Evolutionary conservation across 2,888 invertebrate genomes (phyloP).

Genomic region (Sphaeridia pumilis): DNA sequence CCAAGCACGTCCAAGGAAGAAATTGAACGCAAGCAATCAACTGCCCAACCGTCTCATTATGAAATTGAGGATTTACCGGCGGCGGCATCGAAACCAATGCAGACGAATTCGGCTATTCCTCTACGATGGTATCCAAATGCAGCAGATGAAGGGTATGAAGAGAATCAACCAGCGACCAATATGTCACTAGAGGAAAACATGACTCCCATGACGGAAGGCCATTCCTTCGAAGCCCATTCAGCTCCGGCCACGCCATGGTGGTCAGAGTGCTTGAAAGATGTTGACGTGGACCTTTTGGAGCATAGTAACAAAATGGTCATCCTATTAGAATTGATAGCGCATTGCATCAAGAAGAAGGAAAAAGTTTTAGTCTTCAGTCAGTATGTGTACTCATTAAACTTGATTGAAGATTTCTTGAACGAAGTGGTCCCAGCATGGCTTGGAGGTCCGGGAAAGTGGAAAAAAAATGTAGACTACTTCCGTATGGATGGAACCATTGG

Average conservation of each 20-base stretch:
- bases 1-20: neutral
- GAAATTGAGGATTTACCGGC: neutral
- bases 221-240: neutral
- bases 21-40: neutral
- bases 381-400: slow-evolving; percentile 77
- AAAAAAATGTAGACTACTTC: slow-evolving; percentile 70
- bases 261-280: neutral
- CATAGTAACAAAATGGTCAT: slow-evolving; percentile 69
- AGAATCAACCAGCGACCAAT: neutral
- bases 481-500: slow-evolving; percentile 83
- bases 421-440: slow-evolving; percentile 48
- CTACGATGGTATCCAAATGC: neutral
- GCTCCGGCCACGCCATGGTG: neutral
- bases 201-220: neutral
- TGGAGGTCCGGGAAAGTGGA: slow-evolving; percentile 46
- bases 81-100: neutral
- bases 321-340: slow-evolving; percentile 73
- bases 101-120: neutral
- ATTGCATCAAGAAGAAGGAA: slow-evolving; percentile 90
- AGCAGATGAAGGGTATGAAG: neutral
- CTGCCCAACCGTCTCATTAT: neutral
- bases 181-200: neutral
- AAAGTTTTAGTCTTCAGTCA: slow-evolving; percentile 87
- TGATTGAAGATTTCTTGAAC: slow-evolving; percentile 82
- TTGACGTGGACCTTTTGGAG: slow-evolving; percentile 41